Conservation (phyloP, 2,888 invertebrate species). For the Stenolophus ochropezus region DNA sequence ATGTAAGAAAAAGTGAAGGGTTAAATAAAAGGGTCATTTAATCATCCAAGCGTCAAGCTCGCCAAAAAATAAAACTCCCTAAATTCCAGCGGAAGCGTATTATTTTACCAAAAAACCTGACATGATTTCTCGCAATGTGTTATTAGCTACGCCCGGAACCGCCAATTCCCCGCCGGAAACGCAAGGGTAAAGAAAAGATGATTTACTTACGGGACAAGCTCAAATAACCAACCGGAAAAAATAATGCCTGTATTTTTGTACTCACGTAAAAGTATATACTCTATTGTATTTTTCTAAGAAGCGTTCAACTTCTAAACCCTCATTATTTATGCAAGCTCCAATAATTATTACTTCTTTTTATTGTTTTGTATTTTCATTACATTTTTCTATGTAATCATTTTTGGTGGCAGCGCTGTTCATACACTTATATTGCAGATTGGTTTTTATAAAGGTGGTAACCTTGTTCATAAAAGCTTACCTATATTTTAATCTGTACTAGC, state of each 20-base stretch:
- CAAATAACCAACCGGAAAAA: conserved; percentile 1
- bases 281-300: conserved; percentile 1
- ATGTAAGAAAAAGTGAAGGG: conserved; percentile 35
- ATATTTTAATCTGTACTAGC: no score
- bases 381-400: no score
- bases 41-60: conserved; percentile 50
- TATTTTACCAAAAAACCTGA: conserved; percentile 47
- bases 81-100: conserved; percentile 43
- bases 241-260: conserved; percentile 9
- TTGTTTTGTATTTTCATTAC: no score
- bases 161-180: conserved; percentile 36
- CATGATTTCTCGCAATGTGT: conserved; percentile 50
- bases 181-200: conserved; percentile 5
- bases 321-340: no score
- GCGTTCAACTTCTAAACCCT: no score
- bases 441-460: no score
- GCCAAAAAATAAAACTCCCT: conserved; percentile 48
- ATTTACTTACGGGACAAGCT: background rate
- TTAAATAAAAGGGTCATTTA: conserved; percentile 53
- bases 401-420: no score
- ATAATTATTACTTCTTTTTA: no score
- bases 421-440: no score
- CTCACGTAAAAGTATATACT: background rate
- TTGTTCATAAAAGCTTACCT: no score
- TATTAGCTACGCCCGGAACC: conserved; percentile 30